phyloP scores from a whole-genome alignment of 30 jellyfish, hydroid and myxozoan genomes.

The Chrysaora quinquecirrha region DNA sequence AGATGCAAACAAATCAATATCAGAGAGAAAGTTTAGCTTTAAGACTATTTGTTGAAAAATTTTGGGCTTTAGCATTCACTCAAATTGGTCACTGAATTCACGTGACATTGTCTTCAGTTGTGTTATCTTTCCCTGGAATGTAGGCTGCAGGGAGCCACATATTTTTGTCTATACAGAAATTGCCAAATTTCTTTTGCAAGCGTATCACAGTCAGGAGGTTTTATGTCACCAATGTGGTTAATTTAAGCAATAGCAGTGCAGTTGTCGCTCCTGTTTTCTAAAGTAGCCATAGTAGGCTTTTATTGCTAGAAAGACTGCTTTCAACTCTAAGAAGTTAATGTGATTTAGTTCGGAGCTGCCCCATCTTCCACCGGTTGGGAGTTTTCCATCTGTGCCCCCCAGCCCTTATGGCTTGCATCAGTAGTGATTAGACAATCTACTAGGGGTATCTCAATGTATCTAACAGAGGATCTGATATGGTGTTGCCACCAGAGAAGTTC shows the following conservation, averaged over 20 bases:
- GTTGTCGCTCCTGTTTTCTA: slow-evolving; percentile 13
- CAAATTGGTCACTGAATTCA: slow-evolving; percentile 11
- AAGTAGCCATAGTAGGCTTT: too few relatives aligned
- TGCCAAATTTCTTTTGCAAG: slow-evolving; percentile 24
- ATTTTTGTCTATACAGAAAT: background rate
- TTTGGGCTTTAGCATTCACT: background rate
- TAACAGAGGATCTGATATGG: background rate
- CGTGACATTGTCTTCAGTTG: slow-evolving; percentile 13
- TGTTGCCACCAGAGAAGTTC: slow-evolving; percentile 1
- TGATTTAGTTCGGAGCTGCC: background rate
- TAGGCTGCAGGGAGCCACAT: slow-evolving; percentile 36
- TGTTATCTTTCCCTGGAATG: slow-evolving; percentile 19
- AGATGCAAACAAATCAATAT: slow-evolving; percentile 21
- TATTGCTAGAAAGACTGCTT: too few relatives aligned
- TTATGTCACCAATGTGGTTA: slow-evolving; percentile 27
- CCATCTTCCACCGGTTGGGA: background rate
- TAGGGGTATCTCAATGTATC: background rate
- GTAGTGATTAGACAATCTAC: background rate
- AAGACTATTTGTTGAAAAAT: background rate
- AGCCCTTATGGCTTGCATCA: slow-evolving; percentile 32
- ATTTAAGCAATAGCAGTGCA: slow-evolving; percentile 19
- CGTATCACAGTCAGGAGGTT: background rate
- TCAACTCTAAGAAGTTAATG: background rate
- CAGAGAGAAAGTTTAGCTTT: background rate
- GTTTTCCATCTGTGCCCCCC: slow-evolving; percentile 14